phyloP scores from a whole-genome alignment of 1,140 invertebrate species.

The Drosophila pallidifrons region DNA sequence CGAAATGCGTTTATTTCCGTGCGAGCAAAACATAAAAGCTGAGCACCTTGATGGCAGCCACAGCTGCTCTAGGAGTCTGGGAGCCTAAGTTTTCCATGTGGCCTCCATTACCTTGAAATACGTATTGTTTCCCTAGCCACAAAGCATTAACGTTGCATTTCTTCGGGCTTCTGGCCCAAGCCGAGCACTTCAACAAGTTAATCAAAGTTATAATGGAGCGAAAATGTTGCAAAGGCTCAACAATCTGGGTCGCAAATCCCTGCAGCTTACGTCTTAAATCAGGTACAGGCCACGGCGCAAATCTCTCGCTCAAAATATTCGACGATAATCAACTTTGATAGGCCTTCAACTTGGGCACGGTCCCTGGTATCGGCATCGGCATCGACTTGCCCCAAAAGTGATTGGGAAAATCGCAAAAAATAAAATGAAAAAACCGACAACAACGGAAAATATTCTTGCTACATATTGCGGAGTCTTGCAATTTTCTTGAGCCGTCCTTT shows the following conservation, averaged over 20 bases:
- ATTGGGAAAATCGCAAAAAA: slow-evolving; percentile 70
- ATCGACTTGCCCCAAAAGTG: slow-evolving; percentile 56
- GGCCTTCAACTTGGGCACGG: slow-evolving; percentile 42
- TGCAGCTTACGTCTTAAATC: slow-evolving; percentile 69
- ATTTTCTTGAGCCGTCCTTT: slow-evolving; percentile 34
- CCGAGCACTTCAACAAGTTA: slow-evolving; percentile 62
- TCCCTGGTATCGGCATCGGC: neutral
- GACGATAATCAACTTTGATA: slow-evolving; percentile 82
- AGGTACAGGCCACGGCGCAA: slow-evolving; percentile 72
- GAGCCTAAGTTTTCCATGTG: slow-evolving; percentile 46
- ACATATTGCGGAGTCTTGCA: slow-evolving; percentile 14
- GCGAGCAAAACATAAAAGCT: slow-evolving; percentile 46
- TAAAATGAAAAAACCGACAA: slow-evolving; percentile 33
- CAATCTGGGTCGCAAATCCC: slow-evolving; percentile 72
- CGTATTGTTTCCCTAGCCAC: slow-evolving; percentile 37
- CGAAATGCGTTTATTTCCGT: slow-evolving; percentile 69
- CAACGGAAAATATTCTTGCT: slow-evolving; percentile 15
- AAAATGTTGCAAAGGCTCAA: slow-evolving; percentile 22
- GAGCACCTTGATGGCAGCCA: slow-evolving; percentile 60
- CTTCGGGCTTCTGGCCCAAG: slow-evolving; percentile 1
- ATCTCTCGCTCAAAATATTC: slow-evolving; percentile 77
- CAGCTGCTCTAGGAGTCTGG: slow-evolving; percentile 17
- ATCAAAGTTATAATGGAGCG: slow-evolving; percentile 57
- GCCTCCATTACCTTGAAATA: slow-evolving; percentile 44
- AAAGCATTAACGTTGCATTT: slow-evolving; percentile 65